These are phyloP conservation scores for Pteronotus mesoamericanus DNA, from an alignment of 2,797 vertebrate species.

Conservation along the genomic window DNA sequence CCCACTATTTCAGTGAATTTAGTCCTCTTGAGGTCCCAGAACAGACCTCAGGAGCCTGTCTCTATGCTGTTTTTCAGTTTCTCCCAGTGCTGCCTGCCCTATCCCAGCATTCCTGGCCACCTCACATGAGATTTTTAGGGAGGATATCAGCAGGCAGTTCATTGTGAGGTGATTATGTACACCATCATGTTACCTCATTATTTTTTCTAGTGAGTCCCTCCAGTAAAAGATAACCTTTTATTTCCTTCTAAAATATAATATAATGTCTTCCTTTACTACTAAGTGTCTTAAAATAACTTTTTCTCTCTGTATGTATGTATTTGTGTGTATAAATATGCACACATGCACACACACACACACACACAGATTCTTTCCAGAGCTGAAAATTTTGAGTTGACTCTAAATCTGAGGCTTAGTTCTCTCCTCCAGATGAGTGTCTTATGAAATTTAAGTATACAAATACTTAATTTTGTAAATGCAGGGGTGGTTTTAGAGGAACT, in stretches of 20 bases:
- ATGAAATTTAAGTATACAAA: neutral
- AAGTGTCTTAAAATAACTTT: neutral
- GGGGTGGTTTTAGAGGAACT: neutral
- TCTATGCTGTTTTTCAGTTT: neutral
- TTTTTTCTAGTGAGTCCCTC: neutral
- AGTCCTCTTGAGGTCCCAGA: neutral
- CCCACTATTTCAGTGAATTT: neutral
- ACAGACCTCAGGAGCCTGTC: no score
- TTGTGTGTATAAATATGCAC: neutral
- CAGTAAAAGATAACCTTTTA: neutral
- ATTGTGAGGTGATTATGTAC: neutral
- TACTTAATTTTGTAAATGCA: neutral
- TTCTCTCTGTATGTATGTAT: neutral
- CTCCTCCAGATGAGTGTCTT: neutral
- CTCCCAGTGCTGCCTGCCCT: neutral
- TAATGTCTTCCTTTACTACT: neutral
- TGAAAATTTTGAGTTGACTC: neutral
- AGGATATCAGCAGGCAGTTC: neutral
- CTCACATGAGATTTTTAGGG: neutral
- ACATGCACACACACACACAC: neutral
- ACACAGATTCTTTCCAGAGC: neutral
- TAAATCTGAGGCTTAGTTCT: neutral
- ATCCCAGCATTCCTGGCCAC: rapidly evolving
- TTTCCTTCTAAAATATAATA: neutral
- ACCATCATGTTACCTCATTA: neutral